Evolutionary conservation across 2,113 vertebrate genomes (phyloP), one percentile per base, ranked within the genome.

Genomic region (Albula goreensis): DNA sequence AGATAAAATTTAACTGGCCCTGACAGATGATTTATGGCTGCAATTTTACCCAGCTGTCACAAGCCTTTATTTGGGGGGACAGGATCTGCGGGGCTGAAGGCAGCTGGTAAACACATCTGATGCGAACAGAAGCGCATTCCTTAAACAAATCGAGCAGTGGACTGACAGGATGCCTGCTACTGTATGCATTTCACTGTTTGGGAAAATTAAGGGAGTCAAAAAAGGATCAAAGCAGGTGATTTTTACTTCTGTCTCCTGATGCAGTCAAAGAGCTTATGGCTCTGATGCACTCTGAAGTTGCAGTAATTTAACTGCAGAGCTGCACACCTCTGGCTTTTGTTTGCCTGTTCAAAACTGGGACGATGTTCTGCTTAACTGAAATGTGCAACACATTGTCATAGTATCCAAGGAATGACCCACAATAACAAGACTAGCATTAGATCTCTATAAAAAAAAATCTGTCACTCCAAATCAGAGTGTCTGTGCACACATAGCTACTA

Each of bases 1-100:
- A 92, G 94, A 93, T 92, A 93, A 90, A 93, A 94, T 93, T 93
- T 94, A 92, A 91, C 92, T 88, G 81, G 25, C 89, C 87, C 90
- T 94, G 93, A 93, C 91, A 94, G 89, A 93, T 95, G 94, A 95
- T 94, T 94, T 94, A 95, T 94, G 92, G 93, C 87, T 87, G 92
- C 92, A 95, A 95, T 95, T 93, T 94, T 93, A 91, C 86, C 92
- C 86, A 88, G 90, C 91, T 93, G 92, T 94, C 92, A 93, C 85
- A 88, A 89, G 83, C 70, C 92, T 93, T 94, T 94, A 93, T 93
- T 92, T 89, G 86, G 87, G 77, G 80, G 88, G 91, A 92, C 90
- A 83, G 87, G 84, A 85, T 70, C 83, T 70, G 83, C 6, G 56
- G n/a, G 82, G 78, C 70, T 60, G 83, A 82, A 52, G 56, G 85